Base-by-base conservation (phyloP, 2,888 invertebrate genomes). In the Bombyx huttoni region DNA sequence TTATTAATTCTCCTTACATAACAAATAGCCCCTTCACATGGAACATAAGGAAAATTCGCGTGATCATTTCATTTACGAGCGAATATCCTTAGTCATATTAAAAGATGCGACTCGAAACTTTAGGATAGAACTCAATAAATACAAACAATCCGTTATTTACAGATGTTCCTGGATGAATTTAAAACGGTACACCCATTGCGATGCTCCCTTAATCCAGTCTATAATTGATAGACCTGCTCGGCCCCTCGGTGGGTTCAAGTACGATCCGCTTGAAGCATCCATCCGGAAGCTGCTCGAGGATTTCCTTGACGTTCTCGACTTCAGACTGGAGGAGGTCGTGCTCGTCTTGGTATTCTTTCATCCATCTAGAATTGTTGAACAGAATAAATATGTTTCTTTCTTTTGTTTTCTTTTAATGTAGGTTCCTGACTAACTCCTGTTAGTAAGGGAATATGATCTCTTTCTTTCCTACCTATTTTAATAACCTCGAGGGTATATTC, bases 301-400 rank as follows among this genome's bases (percentile, higher is more conserved):
- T 97, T 51, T 92, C 91, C 65, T 93, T 92, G 51, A 98, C 92
- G 71, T 96, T 97, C 8, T 91, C 90, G 3, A 98, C 97, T 77
- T 98, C 96, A 1, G 82, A 82, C 58, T 90, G 85, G 10, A 97
- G 87, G 54, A 91, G 85, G 48, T 83, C 89, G 49, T 96, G 90
- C 68, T 96, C 95, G 12, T 92, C 92, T 69, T 94, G 92, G 66
- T 96, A 96, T 63, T 92, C 92, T 55, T 94, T 93, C 64, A 96
- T 92, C 89, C 94, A 91, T 61, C 93, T 93, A 60, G 7, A 40
- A 40, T 8, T 40, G 24, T 24, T 24, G 24, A 24, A 24, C 24
- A 24, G 3, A 24, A 24, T 24, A 24, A 24, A 24, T 24, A 24
- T 5, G 24, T 3, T n/a, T n/a, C n/a, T n/a, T n/a, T n/a, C 24